phyloP scores from a whole-genome alignment of 2,113 vertebrate species.

The Vulpes vulpes region DNA sequence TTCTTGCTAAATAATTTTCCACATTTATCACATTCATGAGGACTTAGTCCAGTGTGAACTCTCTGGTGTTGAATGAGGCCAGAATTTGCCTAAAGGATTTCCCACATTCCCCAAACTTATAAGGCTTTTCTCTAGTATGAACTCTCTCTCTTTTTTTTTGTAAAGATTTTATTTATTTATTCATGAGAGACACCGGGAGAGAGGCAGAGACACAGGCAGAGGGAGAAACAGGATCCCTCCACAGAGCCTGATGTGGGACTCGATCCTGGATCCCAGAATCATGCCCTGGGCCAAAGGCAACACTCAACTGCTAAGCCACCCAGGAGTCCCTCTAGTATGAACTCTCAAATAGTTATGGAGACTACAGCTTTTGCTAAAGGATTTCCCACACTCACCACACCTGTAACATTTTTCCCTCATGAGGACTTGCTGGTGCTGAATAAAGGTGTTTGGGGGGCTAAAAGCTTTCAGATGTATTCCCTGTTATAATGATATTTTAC shows the following conservation, averaged over 20 bases:
- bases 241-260: too few species aligned
- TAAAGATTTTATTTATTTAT: too few species aligned
- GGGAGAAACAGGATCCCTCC: too few species aligned
- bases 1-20: slow-evolving; percentile 50
- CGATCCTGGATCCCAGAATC: too few species aligned
- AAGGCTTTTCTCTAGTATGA: neutral
- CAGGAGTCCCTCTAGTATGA: neutral
- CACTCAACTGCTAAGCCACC: too few species aligned
- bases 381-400: neutral
- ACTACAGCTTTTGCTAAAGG: neutral
- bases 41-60: slow-evolving; percentile 18
- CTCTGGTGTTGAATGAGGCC: slow-evolving; percentile 23
- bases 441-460: neutral
- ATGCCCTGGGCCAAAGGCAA: too few species aligned
- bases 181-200: too few species aligned
- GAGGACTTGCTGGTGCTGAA: neutral
- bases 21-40: neutral
- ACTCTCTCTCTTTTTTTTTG: neutral
- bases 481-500: neutral
- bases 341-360: neutral
- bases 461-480: neutral
- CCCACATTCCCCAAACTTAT: neutral
- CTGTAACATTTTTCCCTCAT: neutral
- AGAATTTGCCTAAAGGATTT: slow-evolving; percentile 28
- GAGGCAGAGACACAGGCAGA: too few species aligned